Evolutionary conservation across 2,888 invertebrate species (phyloP).

Genomic region (Polydrusus tereticollis): DNA sequence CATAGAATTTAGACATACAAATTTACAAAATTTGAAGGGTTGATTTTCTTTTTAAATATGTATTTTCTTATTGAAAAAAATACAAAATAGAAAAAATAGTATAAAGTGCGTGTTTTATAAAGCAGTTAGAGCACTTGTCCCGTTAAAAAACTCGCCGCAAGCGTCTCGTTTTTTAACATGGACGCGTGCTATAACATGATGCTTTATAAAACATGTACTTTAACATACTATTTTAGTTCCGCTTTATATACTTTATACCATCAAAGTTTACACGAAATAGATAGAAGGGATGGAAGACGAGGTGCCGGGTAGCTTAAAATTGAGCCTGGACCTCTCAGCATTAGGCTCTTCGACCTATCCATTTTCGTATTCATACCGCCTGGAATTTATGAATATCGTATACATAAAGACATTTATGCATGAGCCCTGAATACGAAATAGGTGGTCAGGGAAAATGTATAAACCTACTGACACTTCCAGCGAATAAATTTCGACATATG

Average conservation of each 20-base stretch:
- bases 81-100: too few relatives aligned
- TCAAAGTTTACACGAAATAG: neutral
- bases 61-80: too few relatives aligned
- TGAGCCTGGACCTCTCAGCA: constrained; percentile 11
- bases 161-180: too few relatives aligned
- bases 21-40: too few relatives aligned
- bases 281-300: neutral
- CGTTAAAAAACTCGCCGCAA: too few relatives aligned
- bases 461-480: constrained; percentile 38
- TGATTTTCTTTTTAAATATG: too few relatives aligned
- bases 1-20: too few relatives aligned
- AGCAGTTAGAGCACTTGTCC: too few relatives aligned
- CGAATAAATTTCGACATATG: constrained; percentile 43
- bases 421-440: constrained; percentile 43
- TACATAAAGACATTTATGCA: constrained; percentile 47
- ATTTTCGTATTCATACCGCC: constrained; percentile 44
- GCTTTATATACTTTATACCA: neutral
- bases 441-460: constrained; percentile 44
- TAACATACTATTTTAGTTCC: neutral
- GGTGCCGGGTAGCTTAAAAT: constrained; percentile 5
- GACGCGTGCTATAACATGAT: too few relatives aligned
- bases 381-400: constrained; percentile 49
- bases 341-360: constrained; percentile 28
- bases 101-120: too few relatives aligned
- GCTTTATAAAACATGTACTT: too few relatives aligned